Conservation (phyloP, 2,888 invertebrate species). For the Plebejus argus region DNA sequence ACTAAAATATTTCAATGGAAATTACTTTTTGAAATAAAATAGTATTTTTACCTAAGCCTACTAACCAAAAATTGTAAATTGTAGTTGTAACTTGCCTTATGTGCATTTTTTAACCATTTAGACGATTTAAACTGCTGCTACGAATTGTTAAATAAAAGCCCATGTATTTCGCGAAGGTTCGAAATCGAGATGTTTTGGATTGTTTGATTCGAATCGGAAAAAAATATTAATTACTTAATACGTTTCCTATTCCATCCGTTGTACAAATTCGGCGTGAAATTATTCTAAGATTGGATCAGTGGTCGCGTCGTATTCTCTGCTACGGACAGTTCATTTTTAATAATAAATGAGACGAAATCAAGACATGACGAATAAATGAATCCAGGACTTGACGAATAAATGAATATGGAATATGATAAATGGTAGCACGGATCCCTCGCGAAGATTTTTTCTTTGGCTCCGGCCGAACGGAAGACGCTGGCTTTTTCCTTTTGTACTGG, state of each 20-base stretch:
- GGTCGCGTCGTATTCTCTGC: conserved; percentile 72
- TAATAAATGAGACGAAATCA: conserved; percentile 82
- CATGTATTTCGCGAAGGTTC: too few species aligned
- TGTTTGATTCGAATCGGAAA: background rate
- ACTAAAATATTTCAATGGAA: background rate
- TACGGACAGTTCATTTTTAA: conserved; percentile 82
- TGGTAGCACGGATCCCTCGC: conserved; percentile 78
- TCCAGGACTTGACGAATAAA: conserved; percentile 82
- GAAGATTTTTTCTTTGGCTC: conserved; percentile 79
- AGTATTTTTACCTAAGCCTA: too few species aligned
- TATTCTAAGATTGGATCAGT: conserved; percentile 77
- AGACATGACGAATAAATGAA: conserved; percentile 82
- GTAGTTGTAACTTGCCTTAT: background rate
- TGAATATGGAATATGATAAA: conserved; percentile 82
- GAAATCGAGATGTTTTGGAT: background rate
- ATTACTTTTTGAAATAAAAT: background rate
- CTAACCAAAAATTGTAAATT: too few species aligned
- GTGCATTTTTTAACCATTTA: background rate
- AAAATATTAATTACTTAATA: conserved; percentile 1
- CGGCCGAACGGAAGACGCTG: conserved; percentile 79
- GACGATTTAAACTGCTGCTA: background rate
- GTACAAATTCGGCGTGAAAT: conserved; percentile 74
- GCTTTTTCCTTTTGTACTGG: conserved; percentile 80
- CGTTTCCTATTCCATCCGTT: conserved; percentile 33
- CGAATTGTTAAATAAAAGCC: too few species aligned